Conservation (phyloP, 1,140 invertebrate genomes). For the Bradysia coprophila region DNA sequence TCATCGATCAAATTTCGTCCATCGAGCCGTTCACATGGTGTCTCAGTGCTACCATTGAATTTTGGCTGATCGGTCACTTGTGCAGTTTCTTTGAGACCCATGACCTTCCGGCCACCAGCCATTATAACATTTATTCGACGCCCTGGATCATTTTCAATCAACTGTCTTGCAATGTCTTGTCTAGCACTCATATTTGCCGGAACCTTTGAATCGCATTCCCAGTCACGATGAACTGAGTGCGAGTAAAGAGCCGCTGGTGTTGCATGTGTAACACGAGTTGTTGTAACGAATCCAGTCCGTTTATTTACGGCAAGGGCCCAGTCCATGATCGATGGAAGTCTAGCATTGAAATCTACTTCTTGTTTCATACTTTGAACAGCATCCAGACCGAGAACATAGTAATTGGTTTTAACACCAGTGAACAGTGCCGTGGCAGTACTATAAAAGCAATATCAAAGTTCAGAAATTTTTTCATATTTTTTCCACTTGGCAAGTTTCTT, state of each 20-base stretch:
- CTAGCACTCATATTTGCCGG: slow-evolving; percentile 34
- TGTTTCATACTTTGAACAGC: slow-evolving; percentile 46
- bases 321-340: slow-evolving; percentile 32
- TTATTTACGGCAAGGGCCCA: slow-evolving; percentile 51
- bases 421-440: slow-evolving; percentile 76
- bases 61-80: slow-evolving; percentile 37
- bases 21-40: slow-evolving; percentile 46
- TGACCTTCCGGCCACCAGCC: slow-evolving; percentile 58
- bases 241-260: slow-evolving; percentile 76
- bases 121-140: slow-evolving; percentile 52
- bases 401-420: slow-evolving; percentile 64
- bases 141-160: slow-evolving; percentile 47
- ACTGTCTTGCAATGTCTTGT: slow-evolving; percentile 55
- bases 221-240: slow-evolving; percentile 48
- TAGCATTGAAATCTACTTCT: slow-evolving; percentile 31
- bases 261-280: slow-evolving; percentile 78
- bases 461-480: too few species aligned
- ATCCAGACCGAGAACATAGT: slow-evolving; percentile 57
- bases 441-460: too few species aligned
- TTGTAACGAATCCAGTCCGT: slow-evolving; percentile 66
- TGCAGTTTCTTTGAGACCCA: slow-evolving; percentile 33
- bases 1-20: slow-evolving; percentile 48
- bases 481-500: too few species aligned
- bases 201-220: slow-evolving; percentile 47
- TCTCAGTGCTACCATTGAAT: slow-evolving; percentile 13